Conservation (phyloP, 1,140 invertebrate species). For the Meteorus sp. region DNA sequence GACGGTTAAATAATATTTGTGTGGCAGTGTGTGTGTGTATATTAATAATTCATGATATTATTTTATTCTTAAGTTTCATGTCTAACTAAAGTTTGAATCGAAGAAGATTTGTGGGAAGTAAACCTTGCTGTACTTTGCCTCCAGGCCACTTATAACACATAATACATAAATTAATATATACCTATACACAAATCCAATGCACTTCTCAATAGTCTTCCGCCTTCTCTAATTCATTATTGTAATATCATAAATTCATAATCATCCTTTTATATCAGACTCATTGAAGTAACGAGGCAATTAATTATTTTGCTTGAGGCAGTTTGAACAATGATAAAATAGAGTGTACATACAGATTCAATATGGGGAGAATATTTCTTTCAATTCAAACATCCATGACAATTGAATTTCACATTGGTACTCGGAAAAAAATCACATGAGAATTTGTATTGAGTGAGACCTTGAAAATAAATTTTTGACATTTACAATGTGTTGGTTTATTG, state of each 20-base stretch:
- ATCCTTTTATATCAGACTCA: background rate
- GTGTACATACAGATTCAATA: too few relatives aligned
- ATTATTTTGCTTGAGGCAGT: background rate
- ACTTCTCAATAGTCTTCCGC: background rate
- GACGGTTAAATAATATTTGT: background rate
- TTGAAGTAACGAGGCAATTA: conserved; percentile 20
- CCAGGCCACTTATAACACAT: conserved; percentile 14
- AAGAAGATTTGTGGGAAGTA: conserved; percentile 24
- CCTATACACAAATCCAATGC: background rate
- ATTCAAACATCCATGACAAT: too few relatives aligned
- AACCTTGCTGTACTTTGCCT: conserved; percentile 26
- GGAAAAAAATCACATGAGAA: too few relatives aligned
- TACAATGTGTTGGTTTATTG: too few relatives aligned
- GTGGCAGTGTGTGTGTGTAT: background rate
- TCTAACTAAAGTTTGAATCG: conserved; percentile 9
- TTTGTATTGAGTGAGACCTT: too few relatives aligned
- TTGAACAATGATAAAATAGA: too few relatives aligned
- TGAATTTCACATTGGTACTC: too few relatives aligned
- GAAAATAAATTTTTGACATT: too few relatives aligned
- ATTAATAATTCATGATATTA: background rate
- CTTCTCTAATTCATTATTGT: conserved; percentile 17
- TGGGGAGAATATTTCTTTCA: too few relatives aligned
- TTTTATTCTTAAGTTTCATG: background rate
- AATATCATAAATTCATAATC: conserved; percentile 14
- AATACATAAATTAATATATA: background rate